phyloP scores from a whole-genome alignment of 2,797 vertebrate species.

The Emydoidea blandingii region DNA sequence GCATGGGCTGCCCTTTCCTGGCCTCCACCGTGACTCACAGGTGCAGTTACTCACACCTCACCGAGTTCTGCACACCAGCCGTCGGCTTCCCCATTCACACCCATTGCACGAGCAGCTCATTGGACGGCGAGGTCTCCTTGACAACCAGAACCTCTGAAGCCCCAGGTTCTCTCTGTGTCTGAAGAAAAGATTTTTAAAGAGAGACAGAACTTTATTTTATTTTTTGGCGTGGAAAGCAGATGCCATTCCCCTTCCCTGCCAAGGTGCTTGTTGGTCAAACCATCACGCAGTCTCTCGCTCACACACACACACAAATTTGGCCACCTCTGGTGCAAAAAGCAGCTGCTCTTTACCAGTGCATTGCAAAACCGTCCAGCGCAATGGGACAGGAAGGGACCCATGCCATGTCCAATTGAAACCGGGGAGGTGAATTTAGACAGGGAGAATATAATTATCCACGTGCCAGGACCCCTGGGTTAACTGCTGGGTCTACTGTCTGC shows the following conservation, averaged over 20 bases:
- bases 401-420: accelerated
- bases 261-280: no score
- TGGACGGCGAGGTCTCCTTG: not conserved
- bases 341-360: not conserved
- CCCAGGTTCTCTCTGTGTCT: not conserved
- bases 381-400: not conserved
- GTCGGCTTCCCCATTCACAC: not conserved
- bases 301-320: not conserved
- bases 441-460: not conserved
- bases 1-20: not conserved
- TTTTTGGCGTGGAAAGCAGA: no score
- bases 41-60: not conserved
- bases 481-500: not conserved
- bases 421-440: not conserved
- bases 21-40: no score
- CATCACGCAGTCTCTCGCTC: no score
- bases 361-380: not conserved
- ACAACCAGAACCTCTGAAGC: not conserved
- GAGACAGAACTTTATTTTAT: no score
- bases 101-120: not conserved
- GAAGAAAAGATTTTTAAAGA: no score
- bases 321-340: not conserved
- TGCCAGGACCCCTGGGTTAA: not conserved
- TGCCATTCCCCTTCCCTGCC: no score
- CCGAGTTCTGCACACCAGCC: no score